Evolutionary conservation across 2,797 vertebrate genomes (phyloP).

Genomic region (Halcyon leucocephala): DNA sequence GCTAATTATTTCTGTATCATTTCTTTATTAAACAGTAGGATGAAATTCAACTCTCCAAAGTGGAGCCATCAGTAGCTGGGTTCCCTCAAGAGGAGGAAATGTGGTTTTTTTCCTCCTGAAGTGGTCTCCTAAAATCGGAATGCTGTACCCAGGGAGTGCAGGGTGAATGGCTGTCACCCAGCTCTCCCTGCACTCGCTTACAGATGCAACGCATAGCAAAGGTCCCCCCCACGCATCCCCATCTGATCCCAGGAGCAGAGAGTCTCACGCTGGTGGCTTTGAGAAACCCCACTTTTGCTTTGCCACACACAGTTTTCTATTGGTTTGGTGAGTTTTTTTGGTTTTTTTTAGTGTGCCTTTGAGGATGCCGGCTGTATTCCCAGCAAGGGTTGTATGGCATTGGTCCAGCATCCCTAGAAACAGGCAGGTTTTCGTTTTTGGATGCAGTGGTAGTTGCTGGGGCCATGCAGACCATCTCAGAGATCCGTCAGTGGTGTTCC

Average conservation of each 20-base stretch:
- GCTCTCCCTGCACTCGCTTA: neutral
- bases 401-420: neutral
- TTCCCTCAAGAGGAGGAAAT: neutral
- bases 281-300: neutral
- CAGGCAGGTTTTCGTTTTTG: neutral
- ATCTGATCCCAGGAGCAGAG: accelerated
- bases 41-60: neutral
- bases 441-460: neutral
- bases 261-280: neutral
- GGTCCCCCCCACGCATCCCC: neutral
- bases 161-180: neutral
- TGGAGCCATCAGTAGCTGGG: neutral
- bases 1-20: neutral
- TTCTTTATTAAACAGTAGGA: neutral
- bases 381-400: neutral
- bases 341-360: neutral
- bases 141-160: accelerated
- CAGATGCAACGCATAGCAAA: neutral
- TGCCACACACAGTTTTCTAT: accelerated
- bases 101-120: neutral
- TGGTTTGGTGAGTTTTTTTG: neutral
- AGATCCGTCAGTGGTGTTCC: neutral
- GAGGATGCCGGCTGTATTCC: neutral
- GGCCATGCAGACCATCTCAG: neutral
- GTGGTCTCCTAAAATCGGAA: neutral